Evolutionary conservation across 92 coral and sea anemone species (phyloP).

Genomic region (Isaurus tuberculatus): DNA sequence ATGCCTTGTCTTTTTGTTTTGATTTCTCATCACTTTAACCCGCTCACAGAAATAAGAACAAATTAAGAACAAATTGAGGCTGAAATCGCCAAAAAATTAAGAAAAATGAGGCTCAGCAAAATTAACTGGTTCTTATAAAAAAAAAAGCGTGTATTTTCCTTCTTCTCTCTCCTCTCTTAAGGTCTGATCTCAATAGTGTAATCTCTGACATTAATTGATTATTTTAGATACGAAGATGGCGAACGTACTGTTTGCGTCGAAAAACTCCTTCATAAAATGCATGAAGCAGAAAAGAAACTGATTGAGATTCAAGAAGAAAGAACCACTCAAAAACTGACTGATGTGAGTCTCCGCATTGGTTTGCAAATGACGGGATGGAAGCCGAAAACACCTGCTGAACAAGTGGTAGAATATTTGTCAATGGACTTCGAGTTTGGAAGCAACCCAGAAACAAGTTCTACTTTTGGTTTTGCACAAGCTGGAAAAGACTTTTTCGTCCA

Average conservation of each 20-base stretch:
- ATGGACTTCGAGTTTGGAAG: conserved; percentile 66
- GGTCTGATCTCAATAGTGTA: too few relatives aligned
- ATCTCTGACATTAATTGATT: too few relatives aligned
- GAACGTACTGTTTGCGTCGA: background rate
- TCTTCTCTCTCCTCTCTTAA: too few relatives aligned
- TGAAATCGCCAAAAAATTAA: too few relatives aligned
- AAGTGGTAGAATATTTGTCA: conserved; percentile 58
- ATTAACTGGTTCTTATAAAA: too few relatives aligned
- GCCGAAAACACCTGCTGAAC: conserved; percentile 59
- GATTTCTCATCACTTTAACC: too few relatives aligned
- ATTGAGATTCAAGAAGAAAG: conserved; percentile 26
- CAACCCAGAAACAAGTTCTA: conserved; percentile 51
- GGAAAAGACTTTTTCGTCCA: conserved; percentile 64
- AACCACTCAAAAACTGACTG: conserved; percentile 41
- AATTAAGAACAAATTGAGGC: too few relatives aligned
- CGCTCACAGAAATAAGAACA: too few relatives aligned
- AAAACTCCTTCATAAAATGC: background rate
- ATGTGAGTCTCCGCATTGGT: conserved; percentile 58
- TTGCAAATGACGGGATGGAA: conserved; percentile 63
- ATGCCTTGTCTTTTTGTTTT: too few relatives aligned
- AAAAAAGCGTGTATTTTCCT: too few relatives aligned
- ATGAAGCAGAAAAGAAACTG: conserved; percentile 40
- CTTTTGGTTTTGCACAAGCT: conserved; percentile 27
- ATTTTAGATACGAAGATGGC: conserved; percentile 5
- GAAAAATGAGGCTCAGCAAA: too few relatives aligned